A percentile compares a stretch with the other conserved stretches of the same genome.
Evolutionary conservation across 2,113 vertebrate genomes (phyloP).

Genomic region (Vidua macroura): DNA sequence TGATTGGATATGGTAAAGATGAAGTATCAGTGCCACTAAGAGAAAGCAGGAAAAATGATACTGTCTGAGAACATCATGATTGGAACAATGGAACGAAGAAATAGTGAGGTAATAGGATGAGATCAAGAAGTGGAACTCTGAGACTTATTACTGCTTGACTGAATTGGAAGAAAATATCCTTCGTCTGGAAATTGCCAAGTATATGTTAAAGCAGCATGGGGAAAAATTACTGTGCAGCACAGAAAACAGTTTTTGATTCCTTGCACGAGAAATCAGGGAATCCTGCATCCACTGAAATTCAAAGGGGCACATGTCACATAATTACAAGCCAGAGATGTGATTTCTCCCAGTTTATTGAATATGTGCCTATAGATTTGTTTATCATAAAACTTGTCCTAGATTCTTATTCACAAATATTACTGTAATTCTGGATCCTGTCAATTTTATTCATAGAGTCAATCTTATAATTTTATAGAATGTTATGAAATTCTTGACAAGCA

Average conservation of each 20-base stretch:
- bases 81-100: not conserved
- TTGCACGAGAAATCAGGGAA: not conserved
- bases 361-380: not conserved
- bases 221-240: not conserved
- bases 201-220: not conserved
- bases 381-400: not conserved
- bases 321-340: not conserved
- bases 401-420: not conserved
- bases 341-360: not conserved
- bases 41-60: slow-evolving; percentile 6
- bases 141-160: not conserved
- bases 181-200: not conserved
- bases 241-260: not conserved
- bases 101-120: slow-evolving; percentile 11
- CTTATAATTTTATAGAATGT: not conserved
- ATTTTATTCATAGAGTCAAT: not conserved
- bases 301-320: not conserved
- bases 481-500: not conserved
- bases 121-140: not conserved
- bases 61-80: not conserved
- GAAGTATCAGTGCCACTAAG: not conserved
- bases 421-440: not conserved
- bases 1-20: not conserved
- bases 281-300: not conserved
- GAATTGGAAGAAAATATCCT: not conserved